Evolutionary conservation across 2,797 vertebrate genomes (phyloP).

Genomic region (Hydrolagus colliei): DNA sequence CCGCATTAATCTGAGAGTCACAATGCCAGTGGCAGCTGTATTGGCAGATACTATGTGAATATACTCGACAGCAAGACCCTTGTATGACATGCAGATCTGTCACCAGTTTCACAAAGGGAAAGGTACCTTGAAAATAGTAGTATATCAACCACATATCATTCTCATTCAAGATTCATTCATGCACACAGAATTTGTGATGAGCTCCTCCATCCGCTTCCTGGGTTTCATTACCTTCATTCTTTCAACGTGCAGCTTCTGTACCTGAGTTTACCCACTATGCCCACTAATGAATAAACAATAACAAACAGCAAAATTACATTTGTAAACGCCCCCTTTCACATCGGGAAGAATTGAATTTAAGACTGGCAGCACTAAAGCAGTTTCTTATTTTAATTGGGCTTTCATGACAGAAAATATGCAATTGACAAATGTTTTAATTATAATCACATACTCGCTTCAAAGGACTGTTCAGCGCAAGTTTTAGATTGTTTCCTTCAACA

Average conservation of each 20-base stretch:
- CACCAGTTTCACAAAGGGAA: not conserved
- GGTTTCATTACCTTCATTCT: not conserved
- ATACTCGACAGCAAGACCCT: not conserved
- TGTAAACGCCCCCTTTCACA: no score
- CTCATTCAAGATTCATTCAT: not conserved
- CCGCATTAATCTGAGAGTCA: no score
- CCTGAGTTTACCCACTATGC: no score
- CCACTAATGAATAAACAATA: not conserved
- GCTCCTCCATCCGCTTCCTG: not conserved
- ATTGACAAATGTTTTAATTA: not conserved
- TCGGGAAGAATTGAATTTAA: not conserved
- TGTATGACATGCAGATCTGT: not conserved
- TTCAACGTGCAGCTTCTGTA: not conserved
- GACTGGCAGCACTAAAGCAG: not conserved
- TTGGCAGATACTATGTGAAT: not conserved
- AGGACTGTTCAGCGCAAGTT: not conserved
- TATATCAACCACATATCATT: not conserved
- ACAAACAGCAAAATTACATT: no score
- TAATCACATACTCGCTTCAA: not conserved
- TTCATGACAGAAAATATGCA: not conserved
- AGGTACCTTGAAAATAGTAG: not conserved
- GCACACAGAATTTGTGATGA: not conserved
- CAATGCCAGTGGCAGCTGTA: not conserved
- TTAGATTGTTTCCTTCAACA: no score
- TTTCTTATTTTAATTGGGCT: not conserved